A percentile compares a stretch with the other conserved stretches of the same genome.
Conservation (phyloP, 1,140 invertebrate species). For the Bombyx mandarina region DNA sequence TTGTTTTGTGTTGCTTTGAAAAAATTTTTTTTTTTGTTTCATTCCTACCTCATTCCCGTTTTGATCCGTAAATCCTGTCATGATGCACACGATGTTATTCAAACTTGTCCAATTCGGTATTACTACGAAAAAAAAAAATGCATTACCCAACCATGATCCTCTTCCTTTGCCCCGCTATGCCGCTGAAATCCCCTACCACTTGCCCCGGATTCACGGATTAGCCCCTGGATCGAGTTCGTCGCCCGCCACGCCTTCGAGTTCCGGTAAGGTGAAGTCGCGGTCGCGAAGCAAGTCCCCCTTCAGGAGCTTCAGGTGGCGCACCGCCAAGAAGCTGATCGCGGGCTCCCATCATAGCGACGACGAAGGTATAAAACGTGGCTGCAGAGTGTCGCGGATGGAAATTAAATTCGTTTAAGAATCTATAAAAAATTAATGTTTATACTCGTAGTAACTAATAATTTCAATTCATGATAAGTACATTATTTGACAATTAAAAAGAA, state of each 20-base stretch:
- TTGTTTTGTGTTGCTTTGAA: slow-evolving; percentile 66
- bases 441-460: too few species aligned
- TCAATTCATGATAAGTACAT: too few species aligned
- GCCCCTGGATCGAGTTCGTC: slow-evolving; percentile 48
- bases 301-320: slow-evolving; percentile 87
- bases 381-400: slow-evolving; percentile 33
- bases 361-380: slow-evolving; percentile 72
- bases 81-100: too few species aligned
- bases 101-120: too few species aligned
- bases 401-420: not conserved
- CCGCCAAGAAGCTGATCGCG: slow-evolving; percentile 73
- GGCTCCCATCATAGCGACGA: slow-evolving; percentile 83
- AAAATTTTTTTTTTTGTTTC: slow-evolving; percentile 46
- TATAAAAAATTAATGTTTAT: not conserved
- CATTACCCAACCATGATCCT: too few species aligned
- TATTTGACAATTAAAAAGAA: too few species aligned
- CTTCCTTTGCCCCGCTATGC: slow-evolving; percentile 1
- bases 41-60: slow-evolving; percentile 5
- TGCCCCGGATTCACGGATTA: slow-evolving; percentile 17
- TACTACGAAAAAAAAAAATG: too few species aligned
- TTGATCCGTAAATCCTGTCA: too few species aligned
- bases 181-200: slow-evolving; percentile 12
- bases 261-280: slow-evolving; percentile 79
- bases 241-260: slow-evolving; percentile 51
- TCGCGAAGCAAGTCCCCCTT: slow-evolving; percentile 92